phyloP scores from a whole-genome alignment of 35 echinoderm and acorn worm genomes.

The Diadema setosum region DNA sequence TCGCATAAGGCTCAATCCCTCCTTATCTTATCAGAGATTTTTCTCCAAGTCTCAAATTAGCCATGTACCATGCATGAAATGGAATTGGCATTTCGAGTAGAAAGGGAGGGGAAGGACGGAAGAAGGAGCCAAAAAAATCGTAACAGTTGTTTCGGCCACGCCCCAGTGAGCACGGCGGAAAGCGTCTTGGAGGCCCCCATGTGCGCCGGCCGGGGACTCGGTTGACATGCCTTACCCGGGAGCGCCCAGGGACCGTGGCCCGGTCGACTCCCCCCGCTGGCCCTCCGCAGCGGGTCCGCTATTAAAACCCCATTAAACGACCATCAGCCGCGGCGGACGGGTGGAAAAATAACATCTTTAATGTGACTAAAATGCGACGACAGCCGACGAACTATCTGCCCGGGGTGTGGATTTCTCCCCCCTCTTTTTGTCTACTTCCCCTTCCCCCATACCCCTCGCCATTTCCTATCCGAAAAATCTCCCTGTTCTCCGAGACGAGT shows the following conservation, averaged over 20 bases:
- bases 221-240: background rate
- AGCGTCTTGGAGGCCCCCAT: background rate
- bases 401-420: background rate
- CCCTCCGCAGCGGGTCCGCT: background rate
- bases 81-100: background rate
- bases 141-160: constrained; percentile 8
- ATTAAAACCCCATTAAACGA: constrained; percentile 27
- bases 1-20: background rate
- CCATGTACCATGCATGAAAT: background rate
- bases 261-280: background rate
- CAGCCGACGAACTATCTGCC: constrained; percentile 19
- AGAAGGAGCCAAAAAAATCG: background rate
- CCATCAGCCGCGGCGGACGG: background rate
- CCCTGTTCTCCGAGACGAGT: no score
- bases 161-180: background rate
- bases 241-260: background rate
- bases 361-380: background rate
- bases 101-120: background rate
- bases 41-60: background rate
- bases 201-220: background rate
- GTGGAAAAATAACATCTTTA: constrained; percentile 21
- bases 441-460: background rate
- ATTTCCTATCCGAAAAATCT: no score
- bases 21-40: background rate
- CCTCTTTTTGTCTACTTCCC: background rate